Percentiles rank a stretch among this genome's conserved stretches.
phyloP scores from a whole-genome alignment of 1,140 invertebrate genomes.

The Calliphora vicina region DNA sequence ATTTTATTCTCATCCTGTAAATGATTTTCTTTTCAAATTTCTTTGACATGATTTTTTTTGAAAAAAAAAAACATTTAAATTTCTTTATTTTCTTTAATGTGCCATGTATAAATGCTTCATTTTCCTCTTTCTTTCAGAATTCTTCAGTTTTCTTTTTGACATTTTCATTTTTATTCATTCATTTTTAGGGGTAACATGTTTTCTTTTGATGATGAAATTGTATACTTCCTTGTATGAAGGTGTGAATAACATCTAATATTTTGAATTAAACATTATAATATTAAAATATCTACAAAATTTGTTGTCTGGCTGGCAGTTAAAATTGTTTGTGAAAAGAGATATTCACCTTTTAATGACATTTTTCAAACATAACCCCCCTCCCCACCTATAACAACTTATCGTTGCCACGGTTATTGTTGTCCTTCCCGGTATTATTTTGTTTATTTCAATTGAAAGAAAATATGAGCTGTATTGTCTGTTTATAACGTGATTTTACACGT shows the following conservation, averaged over 20 bases:
- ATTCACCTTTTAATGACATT: slow-evolving; percentile 7
- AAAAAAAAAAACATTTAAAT: no score
- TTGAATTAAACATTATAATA: background rate
- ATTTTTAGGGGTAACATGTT: background rate
- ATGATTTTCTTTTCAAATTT: no score
- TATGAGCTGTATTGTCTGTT: background rate
- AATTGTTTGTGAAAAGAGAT: no score
- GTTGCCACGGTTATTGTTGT: background rate
- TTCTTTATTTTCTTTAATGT: background rate
- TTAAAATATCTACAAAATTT: no score
- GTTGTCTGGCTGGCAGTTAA: no score
- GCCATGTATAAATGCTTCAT: no score
- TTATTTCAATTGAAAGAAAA: background rate
- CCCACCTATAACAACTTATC: no score
- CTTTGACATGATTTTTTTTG: no score
- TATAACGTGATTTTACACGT: background rate
- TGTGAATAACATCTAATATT: background rate
- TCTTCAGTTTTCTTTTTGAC: background rate
- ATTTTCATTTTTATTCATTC: background rate
- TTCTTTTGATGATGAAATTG: background rate
- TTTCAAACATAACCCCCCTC: no score
- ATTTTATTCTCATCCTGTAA: no score
- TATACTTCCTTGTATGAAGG: background rate
- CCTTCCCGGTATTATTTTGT: background rate
- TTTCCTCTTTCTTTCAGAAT: background rate